Base-by-base conservation (phyloP, 2,888 invertebrate species). In the Sphecodes monilicornis region DNA sequence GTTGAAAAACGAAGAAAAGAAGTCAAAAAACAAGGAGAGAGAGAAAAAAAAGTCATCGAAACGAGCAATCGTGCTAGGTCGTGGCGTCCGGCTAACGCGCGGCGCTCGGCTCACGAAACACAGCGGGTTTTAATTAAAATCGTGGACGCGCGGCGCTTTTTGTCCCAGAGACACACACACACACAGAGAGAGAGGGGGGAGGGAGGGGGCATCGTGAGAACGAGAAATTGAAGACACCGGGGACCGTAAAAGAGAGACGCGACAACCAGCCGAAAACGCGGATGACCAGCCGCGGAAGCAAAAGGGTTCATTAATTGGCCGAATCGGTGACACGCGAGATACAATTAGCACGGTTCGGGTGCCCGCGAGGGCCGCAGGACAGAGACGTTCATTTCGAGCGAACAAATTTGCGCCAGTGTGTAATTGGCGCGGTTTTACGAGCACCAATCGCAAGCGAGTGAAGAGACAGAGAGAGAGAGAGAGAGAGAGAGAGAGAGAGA, bases 101-200 rank as follows among this genome's bases (percentile, higher is more conserved):
- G 78, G 1, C 71, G 76, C 32, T 18, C 29, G 80, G 86, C 86
- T 78, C 82, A 84, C 85, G 88, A 87, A 91, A 90, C 86, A 76
- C 86, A 86, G 87, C 73, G 73, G 85, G 83, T 86, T 92, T 92
- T 91, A 91, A 92, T 92, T 92, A 36, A 91, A 91, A 87, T 88
- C 84, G 80, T 84, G 69, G 54, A 32, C 64, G 70, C 64, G 60
- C 50, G 50, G 22, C 3, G 68, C 78, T 36, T 39, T 60, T n/a
- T 39, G 26, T 39, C 66, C 66, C 26, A 1, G 26, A 18, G 46
- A 4, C 3, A 3, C 16, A 43, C 11, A 43, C 11, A 16, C 1
- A 16, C 11, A 43, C 16, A 26, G 54, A 57, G 26, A 57, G 54
- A 26, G 0, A 22, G 26, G 1, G 54, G 22, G 22, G 22, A 22